A percentile compares a stretch with the other conserved stretches of the same genome.
Conservation (phyloP, 2,113 vertebrate genomes). For the Dasypus novemcinctus region DNA sequence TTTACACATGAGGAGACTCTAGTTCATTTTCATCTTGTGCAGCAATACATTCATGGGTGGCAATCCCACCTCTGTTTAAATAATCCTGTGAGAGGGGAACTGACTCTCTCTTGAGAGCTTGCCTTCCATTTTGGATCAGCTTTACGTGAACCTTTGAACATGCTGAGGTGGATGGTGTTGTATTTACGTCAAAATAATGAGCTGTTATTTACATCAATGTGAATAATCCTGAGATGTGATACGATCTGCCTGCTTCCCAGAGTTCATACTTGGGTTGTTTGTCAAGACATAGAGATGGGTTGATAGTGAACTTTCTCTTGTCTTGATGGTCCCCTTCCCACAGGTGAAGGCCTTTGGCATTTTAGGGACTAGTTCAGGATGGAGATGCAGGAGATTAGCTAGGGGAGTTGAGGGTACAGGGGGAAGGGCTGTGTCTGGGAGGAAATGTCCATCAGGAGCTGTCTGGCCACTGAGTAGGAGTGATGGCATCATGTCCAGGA, state of each 20-base stretch:
- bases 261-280: neutral
- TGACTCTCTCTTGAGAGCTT: fast-evolving
- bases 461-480: neutral
- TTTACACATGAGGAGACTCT: neutral
- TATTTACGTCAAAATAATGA: neutral
- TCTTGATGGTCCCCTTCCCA: neutral
- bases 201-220: neutral
- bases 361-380: neutral
- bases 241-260: neutral
- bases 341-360: neutral
- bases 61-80: neutral
- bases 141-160: neutral
- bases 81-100: neutral
- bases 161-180: neutral
- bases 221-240: neutral
- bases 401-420: neutral
- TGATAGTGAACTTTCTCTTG: neutral
- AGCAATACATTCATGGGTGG: neutral
- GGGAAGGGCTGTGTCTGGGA: fast-evolving
- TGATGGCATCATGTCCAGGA: neutral
- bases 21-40: neutral
- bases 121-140: neutral
- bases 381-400: neutral
- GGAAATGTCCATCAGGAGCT: neutral
- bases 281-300: neutral